Evolutionary conservation across 1,140 invertebrate species (phyloP).

Genomic region (Eciton burchellii): DNA sequence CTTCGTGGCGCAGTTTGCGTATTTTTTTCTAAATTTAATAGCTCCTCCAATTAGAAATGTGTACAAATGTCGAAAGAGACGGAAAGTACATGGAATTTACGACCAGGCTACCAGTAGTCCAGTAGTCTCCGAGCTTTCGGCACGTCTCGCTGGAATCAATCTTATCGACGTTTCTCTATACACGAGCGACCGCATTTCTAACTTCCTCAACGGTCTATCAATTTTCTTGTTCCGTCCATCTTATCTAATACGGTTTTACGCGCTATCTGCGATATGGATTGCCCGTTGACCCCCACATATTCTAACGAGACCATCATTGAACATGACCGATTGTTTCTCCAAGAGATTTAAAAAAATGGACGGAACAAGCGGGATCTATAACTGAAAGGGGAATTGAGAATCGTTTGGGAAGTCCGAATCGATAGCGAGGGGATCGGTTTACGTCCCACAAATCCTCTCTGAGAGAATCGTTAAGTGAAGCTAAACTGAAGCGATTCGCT

Average conservation of each 20-base stretch:
- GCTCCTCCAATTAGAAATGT: constrained; percentile 17
- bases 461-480: constrained; percentile 42
- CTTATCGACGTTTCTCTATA: constrained; percentile 16
- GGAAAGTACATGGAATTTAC: constrained; percentile 3
- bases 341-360: not conserved
- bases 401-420: constrained; percentile 67
- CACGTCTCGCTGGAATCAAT: not conserved
- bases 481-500: not conserved
- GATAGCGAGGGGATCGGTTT: constrained; percentile 73
- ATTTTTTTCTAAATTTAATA: constrained; percentile 30
- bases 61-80: not conserved
- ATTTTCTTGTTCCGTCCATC: not conserved
- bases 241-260: not conserved
- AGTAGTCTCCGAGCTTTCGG: not conserved
- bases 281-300: constrained; percentile 2
- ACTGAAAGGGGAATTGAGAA: constrained; percentile 18
- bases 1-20: constrained; percentile 22
- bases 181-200: not conserved
- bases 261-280: constrained; percentile 22
- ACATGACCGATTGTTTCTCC: constrained; percentile 30
- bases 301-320: constrained; percentile 18
- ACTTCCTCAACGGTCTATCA: not conserved
- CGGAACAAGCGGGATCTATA: constrained; percentile 48
- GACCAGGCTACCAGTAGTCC: too few species aligned
- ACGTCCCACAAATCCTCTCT: constrained; percentile 40